These are phyloP conservation scores for Eledona agricola DNA, from an alignment of 2,888 invertebrate genomes.

Conservation along the genomic window DNA sequence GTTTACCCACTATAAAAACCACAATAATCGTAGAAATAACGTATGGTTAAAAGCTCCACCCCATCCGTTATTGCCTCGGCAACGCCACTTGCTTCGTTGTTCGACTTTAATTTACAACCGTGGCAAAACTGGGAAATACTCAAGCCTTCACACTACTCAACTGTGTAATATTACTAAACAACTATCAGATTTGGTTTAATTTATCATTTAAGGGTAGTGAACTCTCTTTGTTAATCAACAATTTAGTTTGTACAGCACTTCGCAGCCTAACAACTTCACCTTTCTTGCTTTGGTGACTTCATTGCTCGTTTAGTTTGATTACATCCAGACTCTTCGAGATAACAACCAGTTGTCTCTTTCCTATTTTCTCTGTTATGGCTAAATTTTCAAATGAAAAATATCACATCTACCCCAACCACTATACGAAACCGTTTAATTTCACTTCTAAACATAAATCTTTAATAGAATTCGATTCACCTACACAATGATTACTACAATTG, in stretches of 20 bases:
- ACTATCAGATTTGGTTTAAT: constrained; percentile 8
- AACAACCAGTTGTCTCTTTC: constrained; percentile 36
- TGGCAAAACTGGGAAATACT: constrained; percentile 31
- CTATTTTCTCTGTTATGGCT: constrained; percentile 39
- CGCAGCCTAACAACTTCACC: constrained; percentile 36
- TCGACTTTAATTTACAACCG: constrained; percentile 47
- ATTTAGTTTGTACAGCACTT: constrained; percentile 35
- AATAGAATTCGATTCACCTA: constrained; percentile 5
- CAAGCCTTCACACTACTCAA: neutral
- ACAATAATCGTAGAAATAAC: constrained; percentile 50
- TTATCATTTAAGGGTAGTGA: constrained; percentile 10
- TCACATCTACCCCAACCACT: constrained; percentile 31
- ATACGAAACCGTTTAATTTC: constrained; percentile 31
- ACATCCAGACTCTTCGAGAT: constrained; percentile 39
- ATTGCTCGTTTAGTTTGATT: constrained; percentile 42
- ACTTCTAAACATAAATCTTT: constrained; percentile 23
- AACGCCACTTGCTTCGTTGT: constrained; percentile 44
- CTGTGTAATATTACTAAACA: constrained; percentile 1
- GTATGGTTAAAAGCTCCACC: constrained; percentile 46
- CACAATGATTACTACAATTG: neutral
- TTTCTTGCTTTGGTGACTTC: constrained; percentile 36
- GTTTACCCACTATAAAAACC: constrained; percentile 49
- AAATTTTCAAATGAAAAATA: constrained; percentile 38
- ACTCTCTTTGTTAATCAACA: constrained; percentile 38
- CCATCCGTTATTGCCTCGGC: constrained; percentile 42